Conservation (phyloP, 2,888 invertebrate genomes). For the Tachina lurida region DNA sequence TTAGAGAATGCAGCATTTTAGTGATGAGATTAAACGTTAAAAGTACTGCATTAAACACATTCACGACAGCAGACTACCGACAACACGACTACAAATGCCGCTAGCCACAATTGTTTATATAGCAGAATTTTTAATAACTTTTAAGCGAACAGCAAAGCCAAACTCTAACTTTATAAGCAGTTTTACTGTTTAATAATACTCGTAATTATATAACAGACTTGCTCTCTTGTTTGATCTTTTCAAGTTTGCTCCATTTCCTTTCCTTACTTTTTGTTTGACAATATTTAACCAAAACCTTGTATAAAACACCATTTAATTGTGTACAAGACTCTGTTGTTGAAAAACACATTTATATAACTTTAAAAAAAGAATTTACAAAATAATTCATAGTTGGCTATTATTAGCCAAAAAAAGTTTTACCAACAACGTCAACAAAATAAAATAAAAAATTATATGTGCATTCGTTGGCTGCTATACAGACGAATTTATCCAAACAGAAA, state of each 20-base stretch:
- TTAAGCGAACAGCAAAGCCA: too few species aligned
- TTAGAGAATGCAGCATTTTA: too few species aligned
- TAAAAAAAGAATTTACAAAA: slow-evolving; percentile 20
- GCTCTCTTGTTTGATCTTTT: not conserved
- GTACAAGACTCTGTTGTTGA: not conserved
- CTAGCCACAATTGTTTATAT: too few species aligned
- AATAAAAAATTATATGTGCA: not conserved
- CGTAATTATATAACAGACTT: too few species aligned
- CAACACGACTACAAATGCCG: too few species aligned
- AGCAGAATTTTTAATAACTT: too few species aligned
- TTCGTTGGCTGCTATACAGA: not conserved
- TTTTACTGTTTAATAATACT: too few species aligned
- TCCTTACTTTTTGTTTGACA: not conserved
- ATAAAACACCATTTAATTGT: not conserved
- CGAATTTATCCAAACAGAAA: slow-evolving; percentile 41
- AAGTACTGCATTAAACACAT: too few species aligned
- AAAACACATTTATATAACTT: not conserved
- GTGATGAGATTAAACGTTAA: too few species aligned
- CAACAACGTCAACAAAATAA: slow-evolving; percentile 24
- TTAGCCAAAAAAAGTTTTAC: slow-evolving; percentile 16
- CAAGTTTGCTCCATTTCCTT: not conserved
- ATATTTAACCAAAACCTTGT: not conserved
- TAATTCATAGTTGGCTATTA: slow-evolving; percentile 40
- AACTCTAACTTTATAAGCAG: too few species aligned
- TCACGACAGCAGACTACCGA: too few species aligned